Conservation (phyloP, 2,797 vertebrate genomes). For the Adelosebastes latens region DNA sequence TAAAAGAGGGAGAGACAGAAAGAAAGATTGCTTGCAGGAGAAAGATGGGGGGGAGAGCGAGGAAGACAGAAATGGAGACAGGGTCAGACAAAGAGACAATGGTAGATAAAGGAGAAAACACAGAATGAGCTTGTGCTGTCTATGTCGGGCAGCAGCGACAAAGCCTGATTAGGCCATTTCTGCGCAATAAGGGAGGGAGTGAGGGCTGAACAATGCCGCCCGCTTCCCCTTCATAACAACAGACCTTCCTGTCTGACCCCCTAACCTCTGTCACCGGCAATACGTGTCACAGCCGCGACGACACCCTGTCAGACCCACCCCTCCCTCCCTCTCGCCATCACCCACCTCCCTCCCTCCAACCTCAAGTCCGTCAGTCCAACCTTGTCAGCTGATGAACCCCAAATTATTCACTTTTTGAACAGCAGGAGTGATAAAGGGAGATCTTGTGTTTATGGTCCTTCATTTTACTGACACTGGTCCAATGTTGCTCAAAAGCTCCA, state of each 20-base stretch:
- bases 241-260: constrained; percentile 85
- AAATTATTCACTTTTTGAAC: constrained; percentile 57
- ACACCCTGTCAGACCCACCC: constrained; percentile 73
- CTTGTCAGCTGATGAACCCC: constrained; percentile 54
- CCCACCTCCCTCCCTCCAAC: constrained; percentile 19
- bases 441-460: background rate
- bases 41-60: background rate
- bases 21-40: constrained; percentile 15
- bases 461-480: background rate
- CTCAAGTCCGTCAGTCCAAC: constrained; percentile 46
- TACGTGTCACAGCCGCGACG: constrained; percentile 78
- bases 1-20: constrained; percentile 2
- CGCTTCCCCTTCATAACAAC: constrained; percentile 82
- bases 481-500: background rate
- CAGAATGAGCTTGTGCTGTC: constrained; percentile 63
- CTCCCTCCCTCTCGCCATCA: constrained; percentile 3
- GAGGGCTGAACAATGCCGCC: constrained; percentile 81
- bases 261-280: constrained; percentile 86
- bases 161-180: constrained; percentile 84
- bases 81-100: constrained; percentile 61
- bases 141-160: constrained; percentile 61
- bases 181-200: constrained; percentile 68
- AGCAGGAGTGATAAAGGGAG: constrained; percentile 38
- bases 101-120: constrained; percentile 61
- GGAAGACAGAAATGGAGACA: constrained; percentile 38